Conservation (phyloP, 2,888 invertebrate genomes). For the Caenorhabditis macrosperma region DNA sequence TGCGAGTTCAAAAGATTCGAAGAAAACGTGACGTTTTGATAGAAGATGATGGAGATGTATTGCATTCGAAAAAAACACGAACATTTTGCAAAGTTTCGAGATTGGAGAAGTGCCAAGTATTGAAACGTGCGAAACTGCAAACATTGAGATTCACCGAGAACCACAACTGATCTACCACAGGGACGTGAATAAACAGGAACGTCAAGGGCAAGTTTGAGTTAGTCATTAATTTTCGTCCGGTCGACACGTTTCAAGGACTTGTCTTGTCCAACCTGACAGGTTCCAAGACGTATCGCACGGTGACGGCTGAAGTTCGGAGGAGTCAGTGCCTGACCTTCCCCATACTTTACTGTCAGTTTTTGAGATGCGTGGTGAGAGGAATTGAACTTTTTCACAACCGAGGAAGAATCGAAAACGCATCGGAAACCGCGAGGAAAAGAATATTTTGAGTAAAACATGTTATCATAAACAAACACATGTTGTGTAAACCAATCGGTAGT, state of each 20-base stretch:
- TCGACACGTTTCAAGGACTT: slow-evolving; percentile 25
- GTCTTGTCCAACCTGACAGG: slow-evolving; percentile 1
- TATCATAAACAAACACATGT: slow-evolving; percentile 53
- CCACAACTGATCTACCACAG: too few relatives aligned
- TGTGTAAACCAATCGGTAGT: slow-evolving; percentile 26
- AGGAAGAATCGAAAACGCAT: not conserved
- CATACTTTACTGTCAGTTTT: slow-evolving; percentile 48
- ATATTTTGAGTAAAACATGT: slow-evolving; percentile 1
- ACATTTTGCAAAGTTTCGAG: too few relatives aligned
- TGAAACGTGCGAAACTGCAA: too few relatives aligned
- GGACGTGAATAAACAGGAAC: too few relatives aligned
- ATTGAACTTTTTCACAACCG: not conserved
- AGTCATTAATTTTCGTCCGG: slow-evolving; percentile 33
- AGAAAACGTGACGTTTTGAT: too few relatives aligned
- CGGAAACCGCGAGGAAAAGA: not conserved
- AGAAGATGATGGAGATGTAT: too few relatives aligned
- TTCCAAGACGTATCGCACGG: not conserved
- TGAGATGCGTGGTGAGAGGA: slow-evolving; percentile 23
- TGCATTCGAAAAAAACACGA: too few relatives aligned
- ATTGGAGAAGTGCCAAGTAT: too few relatives aligned
- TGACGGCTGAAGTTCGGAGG: slow-evolving; percentile 17
- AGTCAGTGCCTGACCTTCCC: slow-evolving; percentile 48
- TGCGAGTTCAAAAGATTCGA: too few relatives aligned
- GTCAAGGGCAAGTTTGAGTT: slow-evolving; percentile 19
- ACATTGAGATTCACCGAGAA: too few relatives aligned